phyloP scores from a whole-genome alignment of 2,797 vertebrate species.

The Poeciliopsis paucimaculata region DNA sequence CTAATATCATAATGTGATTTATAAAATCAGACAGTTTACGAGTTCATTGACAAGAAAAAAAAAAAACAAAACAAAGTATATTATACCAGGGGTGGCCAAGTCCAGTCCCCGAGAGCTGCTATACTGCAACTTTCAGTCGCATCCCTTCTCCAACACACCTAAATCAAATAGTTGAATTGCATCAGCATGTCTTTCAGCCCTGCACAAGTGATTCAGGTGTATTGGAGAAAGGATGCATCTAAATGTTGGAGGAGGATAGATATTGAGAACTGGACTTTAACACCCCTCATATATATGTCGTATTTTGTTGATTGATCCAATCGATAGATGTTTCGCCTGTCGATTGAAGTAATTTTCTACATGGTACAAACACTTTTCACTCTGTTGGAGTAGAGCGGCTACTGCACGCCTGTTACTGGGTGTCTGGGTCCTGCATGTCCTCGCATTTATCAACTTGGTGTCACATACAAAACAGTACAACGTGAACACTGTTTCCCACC shows the following conservation, averaged over 20 bases:
- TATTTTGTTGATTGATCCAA: not conserved
- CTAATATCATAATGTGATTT: not conserved
- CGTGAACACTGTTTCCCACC: no score
- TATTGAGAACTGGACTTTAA: not conserved
- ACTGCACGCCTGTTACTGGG: no score
- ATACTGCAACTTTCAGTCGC: not conserved
- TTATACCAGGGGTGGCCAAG: not conserved
- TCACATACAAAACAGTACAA: no score
- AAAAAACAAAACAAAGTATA: not conserved
- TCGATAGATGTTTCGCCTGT: not conserved
- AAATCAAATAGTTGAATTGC: not conserved
- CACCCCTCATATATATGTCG: not conserved
- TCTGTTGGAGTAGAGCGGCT: no score
- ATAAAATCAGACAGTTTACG: conserved; percentile 4
- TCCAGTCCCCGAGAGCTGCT: not conserved
- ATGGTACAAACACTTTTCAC: no score
- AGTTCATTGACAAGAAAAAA: not conserved
- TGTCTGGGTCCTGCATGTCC: no score
- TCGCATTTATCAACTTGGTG: no score
- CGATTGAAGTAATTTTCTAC: no score
- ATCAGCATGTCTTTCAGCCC: not conserved
- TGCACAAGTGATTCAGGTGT: not conserved
- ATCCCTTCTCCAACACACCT: not conserved
- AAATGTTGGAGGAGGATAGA: not conserved
- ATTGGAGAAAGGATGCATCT: not conserved